Evolutionary conservation across 1,140 invertebrate genomes (phyloP).

Genomic region (Drosophila rhopaloa): DNA sequence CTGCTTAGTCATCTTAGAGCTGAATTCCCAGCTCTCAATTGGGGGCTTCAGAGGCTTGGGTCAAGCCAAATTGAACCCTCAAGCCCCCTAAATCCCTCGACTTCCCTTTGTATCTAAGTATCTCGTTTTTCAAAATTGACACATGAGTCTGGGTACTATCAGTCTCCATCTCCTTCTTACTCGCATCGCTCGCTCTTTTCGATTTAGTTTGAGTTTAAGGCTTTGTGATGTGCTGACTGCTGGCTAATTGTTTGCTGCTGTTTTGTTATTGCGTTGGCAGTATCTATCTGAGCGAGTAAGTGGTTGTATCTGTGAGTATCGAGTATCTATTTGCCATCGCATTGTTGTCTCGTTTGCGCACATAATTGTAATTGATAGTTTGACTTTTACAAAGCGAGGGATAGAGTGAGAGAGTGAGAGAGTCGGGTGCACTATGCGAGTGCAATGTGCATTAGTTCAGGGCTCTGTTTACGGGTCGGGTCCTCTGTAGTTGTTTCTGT

Average conservation of each 20-base stretch:
- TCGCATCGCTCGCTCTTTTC: conserved; percentile 14
- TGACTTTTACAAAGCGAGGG: conserved; percentile 54
- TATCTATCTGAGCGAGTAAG: conserved; percentile 29
- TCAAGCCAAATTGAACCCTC: conserved; percentile 31
- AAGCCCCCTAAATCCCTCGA: not conserved
- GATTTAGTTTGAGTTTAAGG: conserved; percentile 52
- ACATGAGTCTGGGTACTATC: conserved; percentile 23
- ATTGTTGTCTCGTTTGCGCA: conserved; percentile 63
- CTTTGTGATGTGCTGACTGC: conserved; percentile 63
- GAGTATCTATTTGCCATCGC: conserved; percentile 43
- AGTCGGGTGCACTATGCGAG: conserved; percentile 46
- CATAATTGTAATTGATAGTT: conserved; percentile 82
- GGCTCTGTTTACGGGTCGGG: conserved; percentile 50
- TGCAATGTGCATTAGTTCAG: conserved; percentile 65
- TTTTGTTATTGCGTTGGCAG: conserved; percentile 26
- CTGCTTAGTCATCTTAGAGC: conserved; percentile 37
- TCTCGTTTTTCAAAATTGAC: conserved; percentile 68
- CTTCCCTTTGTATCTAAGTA: conserved; percentile 29
- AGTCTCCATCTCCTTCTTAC: not conserved
- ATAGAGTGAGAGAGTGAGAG: not conserved
- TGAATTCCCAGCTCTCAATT: conserved; percentile 19
- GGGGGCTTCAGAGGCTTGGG: conserved; percentile 11
- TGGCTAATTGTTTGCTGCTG: conserved; percentile 68
- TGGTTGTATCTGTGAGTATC: conserved; percentile 45
- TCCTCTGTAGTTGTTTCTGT: conserved; percentile 30